These are phyloP conservation scores for Heloderma charlesbogerti DNA, from an alignment of 2,113 vertebrate species.

Conservation along the genomic window DNA sequence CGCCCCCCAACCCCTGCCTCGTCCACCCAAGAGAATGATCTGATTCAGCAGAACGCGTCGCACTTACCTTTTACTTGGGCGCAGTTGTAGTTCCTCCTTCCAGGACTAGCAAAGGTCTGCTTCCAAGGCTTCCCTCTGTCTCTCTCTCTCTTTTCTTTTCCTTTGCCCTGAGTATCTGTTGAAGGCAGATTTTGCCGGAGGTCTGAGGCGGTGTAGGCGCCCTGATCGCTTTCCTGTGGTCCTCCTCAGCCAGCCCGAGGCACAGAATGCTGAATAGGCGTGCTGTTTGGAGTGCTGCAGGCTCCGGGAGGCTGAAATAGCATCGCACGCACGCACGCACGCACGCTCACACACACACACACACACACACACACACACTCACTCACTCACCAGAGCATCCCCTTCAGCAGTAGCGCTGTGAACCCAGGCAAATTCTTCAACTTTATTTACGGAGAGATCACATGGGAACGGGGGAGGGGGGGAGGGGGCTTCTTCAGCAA, in stretches of 20 bases:
- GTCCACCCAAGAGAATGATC: background rate
- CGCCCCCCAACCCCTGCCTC: background rate
- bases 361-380: background rate
- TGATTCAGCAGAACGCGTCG: background rate
- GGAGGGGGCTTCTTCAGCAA: constrained; percentile 16
- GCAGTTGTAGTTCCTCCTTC: background rate
- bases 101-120: background rate
- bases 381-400: background rate
- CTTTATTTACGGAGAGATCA: constrained; percentile 70
- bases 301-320: constrained; percentile 17
- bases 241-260: background rate
- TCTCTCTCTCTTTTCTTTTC: background rate
- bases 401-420: constrained; percentile 51
- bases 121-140: background rate
- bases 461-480: constrained; percentile 26
- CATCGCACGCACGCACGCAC: background rate
- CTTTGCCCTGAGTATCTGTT: background rate
- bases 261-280: constrained; percentile 33
- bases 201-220: background rate
- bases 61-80: constrained; percentile 56
- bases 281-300: constrained; percentile 25
- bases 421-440: constrained; percentile 64
- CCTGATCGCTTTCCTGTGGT: background rate
- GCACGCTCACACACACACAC: background rate
- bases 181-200: background rate